Conservation (phyloP, 2,797 vertebrate genomes). For the Tenualosa ilisha region DNA sequence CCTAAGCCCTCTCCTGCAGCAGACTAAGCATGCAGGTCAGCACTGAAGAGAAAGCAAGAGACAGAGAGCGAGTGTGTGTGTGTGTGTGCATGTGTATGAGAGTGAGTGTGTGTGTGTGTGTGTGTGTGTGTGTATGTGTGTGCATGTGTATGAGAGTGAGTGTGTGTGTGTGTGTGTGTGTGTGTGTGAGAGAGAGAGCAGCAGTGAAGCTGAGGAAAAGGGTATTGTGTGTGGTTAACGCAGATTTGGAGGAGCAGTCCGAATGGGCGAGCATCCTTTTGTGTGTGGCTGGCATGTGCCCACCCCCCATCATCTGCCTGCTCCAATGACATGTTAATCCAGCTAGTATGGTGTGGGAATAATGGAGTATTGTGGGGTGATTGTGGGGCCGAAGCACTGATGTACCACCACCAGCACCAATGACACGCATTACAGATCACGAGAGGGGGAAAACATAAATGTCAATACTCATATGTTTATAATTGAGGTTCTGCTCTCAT, state of each 20-base stretch:
- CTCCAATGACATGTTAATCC: conserved; percentile 48
- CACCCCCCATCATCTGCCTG: conserved; percentile 31
- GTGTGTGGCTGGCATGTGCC: neutral
- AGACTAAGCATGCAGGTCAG: conserved; percentile 60
- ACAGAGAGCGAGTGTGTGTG: neutral
- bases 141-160: neutral
- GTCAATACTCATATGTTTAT: conserved; percentile 3
- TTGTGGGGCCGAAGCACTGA: neutral
- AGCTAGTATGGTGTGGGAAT: conserved; percentile 38
- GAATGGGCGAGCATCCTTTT: neutral
- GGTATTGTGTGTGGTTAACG: conserved; percentile 46
- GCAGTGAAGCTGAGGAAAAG: conserved; percentile 51
- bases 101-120: conserved; percentile 42
- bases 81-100: neutral
- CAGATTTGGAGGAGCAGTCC: conserved; percentile 36
- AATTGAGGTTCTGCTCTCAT: neutral
- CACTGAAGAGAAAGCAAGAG: conserved; percentile 15
- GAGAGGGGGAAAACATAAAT: neutral
- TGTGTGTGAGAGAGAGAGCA: conserved; percentile 38
- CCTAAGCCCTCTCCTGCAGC: conserved; percentile 65
- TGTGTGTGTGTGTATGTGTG: neutral
- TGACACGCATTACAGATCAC: neutral
- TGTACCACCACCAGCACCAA: neutral
- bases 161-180: conserved; percentile 32
- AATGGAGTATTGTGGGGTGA: conserved; percentile 32